phyloP scores from a whole-genome alignment of 2,113 vertebrate genomes.

The Calyptomena viridis region DNA sequence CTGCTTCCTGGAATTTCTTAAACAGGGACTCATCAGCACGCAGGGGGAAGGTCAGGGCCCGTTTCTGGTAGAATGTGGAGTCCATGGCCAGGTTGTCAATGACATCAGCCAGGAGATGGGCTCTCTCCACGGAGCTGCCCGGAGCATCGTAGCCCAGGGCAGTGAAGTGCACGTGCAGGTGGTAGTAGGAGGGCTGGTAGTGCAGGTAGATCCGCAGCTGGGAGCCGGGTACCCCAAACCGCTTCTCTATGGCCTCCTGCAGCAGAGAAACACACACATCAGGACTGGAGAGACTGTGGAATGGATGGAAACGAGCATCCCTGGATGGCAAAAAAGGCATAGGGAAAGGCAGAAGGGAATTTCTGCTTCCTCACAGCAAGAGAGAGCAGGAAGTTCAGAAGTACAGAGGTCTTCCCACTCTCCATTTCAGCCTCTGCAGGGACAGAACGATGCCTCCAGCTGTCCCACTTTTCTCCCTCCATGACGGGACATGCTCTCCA shows the following conservation, averaged over 20 bases:
- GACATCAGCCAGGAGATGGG: slow-evolving; percentile 87
- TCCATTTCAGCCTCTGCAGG: rapidly evolving
- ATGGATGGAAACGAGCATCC: neutral
- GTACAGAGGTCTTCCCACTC: neutral
- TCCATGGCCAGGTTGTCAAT: slow-evolving; percentile 84
- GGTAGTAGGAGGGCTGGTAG: slow-evolving; percentile 95
- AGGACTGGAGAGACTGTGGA: rapidly evolving
- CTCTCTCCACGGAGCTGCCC: slow-evolving; percentile 84
- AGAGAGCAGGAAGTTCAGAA: neutral
- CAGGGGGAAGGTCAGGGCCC: slow-evolving; percentile 82
- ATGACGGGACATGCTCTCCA: rapidly evolving
- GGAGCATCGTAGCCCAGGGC: slow-evolving; percentile 85
- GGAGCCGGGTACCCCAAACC: slow-evolving; percentile 69
- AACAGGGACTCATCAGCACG: slow-evolving; percentile 80
- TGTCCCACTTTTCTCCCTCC: neutral
- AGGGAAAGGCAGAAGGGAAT: neutral
- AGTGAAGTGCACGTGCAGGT: slow-evolving; percentile 93
- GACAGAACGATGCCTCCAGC: rapidly evolving
- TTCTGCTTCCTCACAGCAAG: neutral
- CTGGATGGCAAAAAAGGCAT: rapidly evolving
- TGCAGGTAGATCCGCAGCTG: slow-evolving; percentile 88
- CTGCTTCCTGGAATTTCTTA: slow-evolving; percentile 77
- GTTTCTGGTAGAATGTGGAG: slow-evolving; percentile 74
- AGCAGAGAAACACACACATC: neutral
- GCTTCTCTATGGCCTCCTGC: slow-evolving; percentile 80